Percentiles rank a stretch among this genome's conserved stretches.
Evolutionary conservation across 2,797 vertebrate genomes (phyloP).

Genomic region (Oreochromis grahami): DNA sequence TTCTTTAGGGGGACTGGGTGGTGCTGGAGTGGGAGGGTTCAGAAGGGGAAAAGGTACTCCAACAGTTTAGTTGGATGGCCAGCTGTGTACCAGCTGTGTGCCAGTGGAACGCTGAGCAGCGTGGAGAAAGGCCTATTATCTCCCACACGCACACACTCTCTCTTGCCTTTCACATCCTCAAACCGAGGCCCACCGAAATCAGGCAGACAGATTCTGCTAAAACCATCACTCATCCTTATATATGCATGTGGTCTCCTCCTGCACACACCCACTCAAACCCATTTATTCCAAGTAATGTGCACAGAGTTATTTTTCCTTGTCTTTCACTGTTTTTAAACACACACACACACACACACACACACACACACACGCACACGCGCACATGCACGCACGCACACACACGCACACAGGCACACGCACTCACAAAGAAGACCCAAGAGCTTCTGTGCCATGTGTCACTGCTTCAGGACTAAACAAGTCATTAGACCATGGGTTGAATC

Average conservation of each 20-base stretch:
- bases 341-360: rapidly evolving
- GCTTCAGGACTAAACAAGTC: constrained; percentile 67
- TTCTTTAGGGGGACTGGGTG: constrained; percentile 44
- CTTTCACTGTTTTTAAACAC: not conserved
- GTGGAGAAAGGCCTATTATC: constrained; percentile 73
- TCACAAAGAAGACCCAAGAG: constrained; percentile 26
- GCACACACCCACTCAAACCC: constrained; percentile 18
- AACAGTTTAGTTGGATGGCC: constrained; percentile 56
- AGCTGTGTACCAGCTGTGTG: constrained; percentile 78
- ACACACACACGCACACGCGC: not conserved
- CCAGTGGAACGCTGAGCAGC: constrained; percentile 66
- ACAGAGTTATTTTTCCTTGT: constrained; percentile 22
- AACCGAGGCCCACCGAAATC: constrained; percentile 55
- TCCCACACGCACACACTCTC: constrained; percentile 65
- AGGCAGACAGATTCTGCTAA: constrained; percentile 62
- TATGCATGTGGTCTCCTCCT: constrained; percentile 42
- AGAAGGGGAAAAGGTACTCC: constrained; percentile 6
- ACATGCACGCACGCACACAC: not conserved
- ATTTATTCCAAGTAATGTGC: constrained; percentile 12
- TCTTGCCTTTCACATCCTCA: constrained; percentile 57
- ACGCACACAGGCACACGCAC: not conserved
- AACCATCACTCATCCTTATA: constrained; percentile 61
- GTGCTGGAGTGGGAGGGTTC: not conserved
- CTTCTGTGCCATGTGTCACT: constrained; percentile 64
- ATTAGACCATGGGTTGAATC: constrained; percentile 66